Evolutionary conservation across 2,888 invertebrate species (phyloP).

Genomic region (Drosophila fulvimacula): DNA sequence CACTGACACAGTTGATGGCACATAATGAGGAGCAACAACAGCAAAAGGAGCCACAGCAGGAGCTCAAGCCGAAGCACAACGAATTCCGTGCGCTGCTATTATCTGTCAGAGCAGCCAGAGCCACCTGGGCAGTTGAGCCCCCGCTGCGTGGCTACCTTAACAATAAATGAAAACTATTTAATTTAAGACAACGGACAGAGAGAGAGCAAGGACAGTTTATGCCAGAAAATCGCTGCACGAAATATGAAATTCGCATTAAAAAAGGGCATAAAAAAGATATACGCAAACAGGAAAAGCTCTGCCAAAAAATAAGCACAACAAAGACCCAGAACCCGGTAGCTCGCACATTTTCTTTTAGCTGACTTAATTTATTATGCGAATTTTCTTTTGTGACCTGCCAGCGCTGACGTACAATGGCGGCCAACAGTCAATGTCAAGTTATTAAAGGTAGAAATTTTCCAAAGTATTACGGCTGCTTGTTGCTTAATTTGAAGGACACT

Average conservation of each 20-base stretch:
- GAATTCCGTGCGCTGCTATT: constrained; percentile 51
- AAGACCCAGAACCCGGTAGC: constrained; percentile 13
- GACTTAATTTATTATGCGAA: constrained; percentile 78
- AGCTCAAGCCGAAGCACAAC: constrained; percentile 27
- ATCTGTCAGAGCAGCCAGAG: constrained; percentile 60
- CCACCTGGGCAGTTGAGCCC: constrained; percentile 20
- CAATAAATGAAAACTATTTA: constrained; percentile 83
- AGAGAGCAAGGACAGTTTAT: constrained; percentile 29
- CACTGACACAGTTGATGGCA: constrained; percentile 43
- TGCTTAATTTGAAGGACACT: constrained; percentile 43
- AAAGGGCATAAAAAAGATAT: background rate
- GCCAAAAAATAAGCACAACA: constrained; percentile 20
- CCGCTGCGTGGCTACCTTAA: constrained; percentile 45
- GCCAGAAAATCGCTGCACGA: constrained; percentile 36
- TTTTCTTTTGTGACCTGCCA: constrained; percentile 61
- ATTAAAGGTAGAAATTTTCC: constrained; percentile 64
- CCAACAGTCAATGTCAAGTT: constrained; percentile 77
- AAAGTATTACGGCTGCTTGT: constrained; percentile 59
- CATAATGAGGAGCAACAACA: constrained; percentile 39
- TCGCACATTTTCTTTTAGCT: constrained; percentile 39
- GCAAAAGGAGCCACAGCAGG: background rate
- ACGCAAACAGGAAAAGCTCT: constrained; percentile 2
- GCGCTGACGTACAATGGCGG: constrained; percentile 26
- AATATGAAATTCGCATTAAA: constrained; percentile 51
- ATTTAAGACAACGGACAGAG: constrained; percentile 64